Percentiles rank a stretch among this genome's conserved stretches.
These are phyloP conservation scores for Dicrurus megarhynchus DNA, from an alignment of 2,113 vertebrate species.

Conservation along the genomic window DNA sequence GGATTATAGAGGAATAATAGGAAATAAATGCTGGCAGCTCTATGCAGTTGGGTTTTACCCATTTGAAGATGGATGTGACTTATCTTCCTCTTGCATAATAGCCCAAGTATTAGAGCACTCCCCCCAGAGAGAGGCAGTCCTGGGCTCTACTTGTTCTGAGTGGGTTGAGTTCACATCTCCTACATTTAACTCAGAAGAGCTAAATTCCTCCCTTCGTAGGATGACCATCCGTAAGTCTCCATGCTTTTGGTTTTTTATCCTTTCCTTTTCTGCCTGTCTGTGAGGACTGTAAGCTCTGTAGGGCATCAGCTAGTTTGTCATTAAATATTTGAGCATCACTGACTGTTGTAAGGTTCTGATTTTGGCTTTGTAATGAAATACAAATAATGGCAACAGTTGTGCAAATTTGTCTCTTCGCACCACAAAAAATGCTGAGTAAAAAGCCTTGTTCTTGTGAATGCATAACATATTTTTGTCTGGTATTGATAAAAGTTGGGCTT, in stretches of 20 bases:
- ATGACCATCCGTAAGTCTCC: conserved; percentile 34
- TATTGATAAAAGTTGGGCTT: not conserved
- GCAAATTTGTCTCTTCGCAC: not conserved
- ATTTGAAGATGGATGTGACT: conserved; percentile 35
- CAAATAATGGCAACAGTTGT: not conserved
- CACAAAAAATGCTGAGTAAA: not conserved
- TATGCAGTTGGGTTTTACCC: not conserved
- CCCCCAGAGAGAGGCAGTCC: not conserved
- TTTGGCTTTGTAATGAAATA: not conserved
- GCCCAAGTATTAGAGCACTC: conserved; percentile 10
- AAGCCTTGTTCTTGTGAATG: not conserved
- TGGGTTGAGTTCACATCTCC: not conserved
- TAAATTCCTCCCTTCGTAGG: not conserved
- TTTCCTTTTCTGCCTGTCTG: not conserved
- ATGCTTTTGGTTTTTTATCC: not conserved
- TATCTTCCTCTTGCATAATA: conserved; percentile 36
- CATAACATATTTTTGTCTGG: not conserved
- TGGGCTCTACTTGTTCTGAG: not conserved
- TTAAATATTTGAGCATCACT: not conserved
- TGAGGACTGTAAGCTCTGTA: not conserved
- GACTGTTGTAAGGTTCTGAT: not conserved
- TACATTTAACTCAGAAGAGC: not conserved
- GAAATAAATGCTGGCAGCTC: conserved; percentile 35
- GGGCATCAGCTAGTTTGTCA: not conserved
- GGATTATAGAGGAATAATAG: conserved; percentile 20